These are phyloP conservation scores for Sminthurides bifidus DNA, from an alignment of 1,140 invertebrate species.

Conservation along the genomic window DNA sequence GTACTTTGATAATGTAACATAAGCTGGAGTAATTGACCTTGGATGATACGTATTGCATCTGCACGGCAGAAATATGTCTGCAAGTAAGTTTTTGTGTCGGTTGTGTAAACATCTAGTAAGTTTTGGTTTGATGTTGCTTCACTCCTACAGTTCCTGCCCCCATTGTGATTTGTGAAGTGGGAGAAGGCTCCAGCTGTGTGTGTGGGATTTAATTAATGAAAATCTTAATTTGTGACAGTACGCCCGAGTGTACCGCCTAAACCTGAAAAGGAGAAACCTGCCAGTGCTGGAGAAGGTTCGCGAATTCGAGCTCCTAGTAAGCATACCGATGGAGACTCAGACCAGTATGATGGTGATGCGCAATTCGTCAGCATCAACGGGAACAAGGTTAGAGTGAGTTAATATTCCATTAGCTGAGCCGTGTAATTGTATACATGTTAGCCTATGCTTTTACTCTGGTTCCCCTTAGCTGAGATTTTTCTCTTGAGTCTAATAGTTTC, in stretches of 20 bases:
- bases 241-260: background rate
- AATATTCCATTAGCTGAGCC: background rate
- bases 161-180: no score
- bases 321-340: background rate
- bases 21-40: no score
- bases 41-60: no score
- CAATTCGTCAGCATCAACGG: background rate
- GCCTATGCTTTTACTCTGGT: background rate
- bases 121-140: no score
- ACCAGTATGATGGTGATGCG: background rate
- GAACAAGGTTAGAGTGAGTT: background rate
- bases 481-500: background rate
- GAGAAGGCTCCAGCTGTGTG: no score
- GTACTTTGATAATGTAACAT: no score
- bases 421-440: background rate
- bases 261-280: constrained; percentile 1
- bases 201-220: no score
- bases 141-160: no score
- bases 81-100: no score
- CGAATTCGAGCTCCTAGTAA: background rate
- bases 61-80: no score
- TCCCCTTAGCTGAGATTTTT: background rate
- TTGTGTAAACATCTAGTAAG: no score
- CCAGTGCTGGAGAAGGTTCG: background rate
- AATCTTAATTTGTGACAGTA: no score